phyloP scores from a whole-genome alignment of 2,113 vertebrate genomes.

The Pampusana beccarii region DNA sequence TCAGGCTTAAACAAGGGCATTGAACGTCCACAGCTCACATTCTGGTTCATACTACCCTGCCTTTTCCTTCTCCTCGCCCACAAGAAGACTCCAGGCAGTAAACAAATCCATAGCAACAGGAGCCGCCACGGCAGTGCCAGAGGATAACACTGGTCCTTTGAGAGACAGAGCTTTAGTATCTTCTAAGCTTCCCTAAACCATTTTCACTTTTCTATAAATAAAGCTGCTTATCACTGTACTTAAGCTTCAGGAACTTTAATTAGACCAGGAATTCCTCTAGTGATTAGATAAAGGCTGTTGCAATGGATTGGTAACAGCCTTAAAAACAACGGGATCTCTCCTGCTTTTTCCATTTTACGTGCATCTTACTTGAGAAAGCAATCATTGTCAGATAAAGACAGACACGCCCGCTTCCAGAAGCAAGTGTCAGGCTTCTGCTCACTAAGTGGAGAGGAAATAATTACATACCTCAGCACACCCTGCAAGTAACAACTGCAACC shows the following conservation, averaged over 20 bases:
- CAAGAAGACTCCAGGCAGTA: neutral
- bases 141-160: neutral
- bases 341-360: neutral
- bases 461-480: neutral
- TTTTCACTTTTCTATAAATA: slow-evolving; percentile 62
- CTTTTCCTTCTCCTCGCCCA: neutral
- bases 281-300: slow-evolving; percentile 58
- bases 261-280: slow-evolving; percentile 57
- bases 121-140: neutral
- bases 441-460: neutral
- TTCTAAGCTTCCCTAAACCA: slow-evolving; percentile 6
- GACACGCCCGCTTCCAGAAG: neutral
- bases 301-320: slow-evolving; percentile 2
- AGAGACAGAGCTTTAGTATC: neutral
- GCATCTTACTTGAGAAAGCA: neutral
- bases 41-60: neutral
- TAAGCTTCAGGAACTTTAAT: slow-evolving; percentile 45
- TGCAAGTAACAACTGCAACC: neutral
- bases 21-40: neutral
- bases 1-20: neutral
- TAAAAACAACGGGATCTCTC: neutral
- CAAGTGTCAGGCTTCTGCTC: neutral
- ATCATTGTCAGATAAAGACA: neutral
- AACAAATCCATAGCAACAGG: slow-evolving; percentile 12
- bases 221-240: slow-evolving; percentile 41